Evolutionary conservation across 2,113 vertebrate genomes (phyloP), one percentile per base, ranked within the genome.

Genomic region (Ailuropoda melanoleuca): DNA sequence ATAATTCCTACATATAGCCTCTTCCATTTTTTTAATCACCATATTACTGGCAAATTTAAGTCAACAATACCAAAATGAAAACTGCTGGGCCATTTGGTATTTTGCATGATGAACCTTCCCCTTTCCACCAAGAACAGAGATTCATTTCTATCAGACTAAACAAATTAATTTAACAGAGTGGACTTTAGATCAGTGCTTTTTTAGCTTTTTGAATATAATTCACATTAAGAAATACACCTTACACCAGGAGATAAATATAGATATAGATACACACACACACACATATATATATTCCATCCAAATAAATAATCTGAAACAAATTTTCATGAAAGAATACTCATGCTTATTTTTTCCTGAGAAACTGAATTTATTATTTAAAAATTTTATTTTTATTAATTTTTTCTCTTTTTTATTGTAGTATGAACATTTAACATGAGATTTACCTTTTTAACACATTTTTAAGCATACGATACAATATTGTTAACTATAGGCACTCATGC

Each of bases 41-140:
- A 83, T 62, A 80, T 70, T 93, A 68, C 43, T 87, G 15, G 34
- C 12, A 55, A 92, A 83, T 62, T 86, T 70, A 95, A 64, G 64
- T 86, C 18, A 87, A 80, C 19, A 77, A 93, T 87, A 60, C 1
- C 19, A 83, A 86, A 88, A 95, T 93, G 39, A 91, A 92, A 97
- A 17, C 24, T 72, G 4, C 48, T 66, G 34, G 10, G 24, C 10
- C 55, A 68, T 53, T 96, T 62, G 21, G 21, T 48, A 78, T 66
- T 78, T 78, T 91, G 31, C 14, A 13, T 66, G 48, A 39, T 92
- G 68, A 46, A 68, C 9, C 43, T 55, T 14, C 4, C 13, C 34
- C 19, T 66, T 93, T 66, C 43, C 50, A 78, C 26, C 10, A 90
- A 89, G 8, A 90, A 60, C 9, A 81, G 46, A 77, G 14, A 3